These are phyloP conservation scores for Mechanitis mazaeus DNA, from an alignment of 2,888 invertebrate species.

Conservation along the genomic window DNA sequence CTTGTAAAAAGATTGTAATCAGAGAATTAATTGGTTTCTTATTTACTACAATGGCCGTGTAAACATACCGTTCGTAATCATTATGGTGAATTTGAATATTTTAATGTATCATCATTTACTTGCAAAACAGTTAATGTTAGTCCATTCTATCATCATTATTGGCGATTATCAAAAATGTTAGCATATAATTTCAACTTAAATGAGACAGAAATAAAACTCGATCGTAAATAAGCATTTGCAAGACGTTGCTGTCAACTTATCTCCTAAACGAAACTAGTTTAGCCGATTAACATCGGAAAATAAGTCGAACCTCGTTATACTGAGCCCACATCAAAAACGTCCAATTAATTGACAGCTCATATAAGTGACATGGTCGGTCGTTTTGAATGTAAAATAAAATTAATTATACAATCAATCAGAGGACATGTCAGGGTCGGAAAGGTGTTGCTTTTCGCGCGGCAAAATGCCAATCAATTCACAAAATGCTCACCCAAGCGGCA, in stretches of 20 bases:
- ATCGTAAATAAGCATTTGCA: constrained; percentile 47
- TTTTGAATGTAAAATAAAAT: constrained; percentile 69
- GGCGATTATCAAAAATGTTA: constrained; percentile 24
- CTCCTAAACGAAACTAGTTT: constrained; percentile 51
- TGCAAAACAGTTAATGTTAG: constrained; percentile 8
- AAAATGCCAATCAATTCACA: constrained; percentile 69
- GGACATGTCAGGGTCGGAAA: constrained; percentile 66
- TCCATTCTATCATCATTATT: constrained; percentile 19
- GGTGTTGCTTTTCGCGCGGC: constrained; percentile 73
- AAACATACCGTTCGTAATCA: constrained; percentile 13
- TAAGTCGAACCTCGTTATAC: constrained; percentile 54
- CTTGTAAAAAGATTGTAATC: constrained; percentile 10
- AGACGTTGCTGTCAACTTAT: constrained; percentile 57
- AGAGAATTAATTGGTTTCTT: constrained; percentile 12
- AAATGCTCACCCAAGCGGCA: constrained; percentile 61
- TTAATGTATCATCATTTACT: constrained; percentile 3
- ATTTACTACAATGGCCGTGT: constrained; percentile 20
- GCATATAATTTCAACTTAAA: constrained; percentile 27
- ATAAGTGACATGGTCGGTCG: constrained; percentile 57
- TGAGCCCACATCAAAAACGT: constrained; percentile 68
- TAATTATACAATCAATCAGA: constrained; percentile 75
- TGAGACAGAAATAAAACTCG: constrained; percentile 25
- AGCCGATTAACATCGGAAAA: constrained; percentile 51
- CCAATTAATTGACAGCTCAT: constrained; percentile 71
- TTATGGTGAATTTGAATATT: constrained; percentile 8